Evolutionary conservation across 2,888 invertebrate species (phyloP), one percentile per base, ranked within the genome.

Genomic region (Gerris lacustris): DNA sequence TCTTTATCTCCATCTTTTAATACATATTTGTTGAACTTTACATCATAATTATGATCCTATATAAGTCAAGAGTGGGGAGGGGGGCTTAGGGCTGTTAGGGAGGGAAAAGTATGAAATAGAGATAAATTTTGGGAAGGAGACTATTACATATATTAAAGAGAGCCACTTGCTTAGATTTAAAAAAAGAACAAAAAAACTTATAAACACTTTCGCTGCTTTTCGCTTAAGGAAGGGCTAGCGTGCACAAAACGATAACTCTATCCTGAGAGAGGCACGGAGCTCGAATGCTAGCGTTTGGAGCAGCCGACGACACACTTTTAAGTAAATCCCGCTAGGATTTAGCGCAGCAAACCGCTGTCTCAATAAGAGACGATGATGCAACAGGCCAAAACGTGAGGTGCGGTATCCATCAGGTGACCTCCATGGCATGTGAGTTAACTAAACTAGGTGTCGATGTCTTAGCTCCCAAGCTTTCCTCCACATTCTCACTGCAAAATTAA

Each of bases 351-450:
- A 31, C 31, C 31, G 31, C 31, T 70, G 67, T 67, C 70, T 70
- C 47, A 62, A 43, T 62, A 63, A 47, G 43, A 67, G 62, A 70
- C 67, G 67, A 67, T 63, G 67, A 55, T 55, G 69, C 11, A 44
- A n/a, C 18, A 63, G 18, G 15, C 67, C 18, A 55, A 18, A 11
- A 45, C 7, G 45, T 45, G 68, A 44, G 45, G 55, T 62, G 44
- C 67, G 66, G 17, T 45, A 63, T 62, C 66, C 72, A 74, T 75
- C 75, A 75, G 72, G 75, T 75, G 72, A 75, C 75, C 71, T 75
- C 75, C 75, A 75, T 75, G 17, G 73, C 73, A 6, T 73, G 71
- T 5, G 73, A 69, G 66, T 69, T 64, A 17, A 64, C 64, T 64
- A 64, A 64, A 64, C 64, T 64, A 18, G 64, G 31, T 9, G 64